Evolutionary conservation across 2,888 invertebrate genomes (phyloP), one percentile per base, ranked within the genome.

Genomic region (Lypha dubia): DNA sequence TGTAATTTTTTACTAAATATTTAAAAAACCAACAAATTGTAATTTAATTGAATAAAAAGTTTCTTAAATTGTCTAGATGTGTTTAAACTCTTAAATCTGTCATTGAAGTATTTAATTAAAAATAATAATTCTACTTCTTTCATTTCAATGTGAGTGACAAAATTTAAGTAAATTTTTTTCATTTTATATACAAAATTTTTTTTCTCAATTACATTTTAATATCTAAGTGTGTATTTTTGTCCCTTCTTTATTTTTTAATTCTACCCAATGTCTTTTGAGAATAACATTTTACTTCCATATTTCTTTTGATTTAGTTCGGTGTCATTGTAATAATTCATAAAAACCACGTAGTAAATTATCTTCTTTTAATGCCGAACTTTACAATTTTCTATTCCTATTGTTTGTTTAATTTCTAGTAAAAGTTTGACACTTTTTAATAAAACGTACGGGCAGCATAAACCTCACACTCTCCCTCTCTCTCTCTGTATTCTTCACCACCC

Each of bases 291-390:
- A 1, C 9, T 41, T 22, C n/a, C n/a, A n/a, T n/a, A 76, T 70
- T 62, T 51, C 15, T 28, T 46, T 46, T 49, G 8, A 13, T 35
- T 20, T 58, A 13, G 11, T 13, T 65, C n/a, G 8, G 9, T 41
- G 22, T 60, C 22, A 24, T 44, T n/a, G 68, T 8, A 74, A 84
- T 84, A 84, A 81, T 81, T 84, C 80, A 84, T 71, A 63, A 62
- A 63, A 80, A 74, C 84, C 80, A 77, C 77, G 51, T 38, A 74
- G 68, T 84, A 81, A 81, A 65, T 81, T 81, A 49, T 28, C 38
- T n/a, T 32, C n/a, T 5, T n/a, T 13, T 28, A 3, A 46, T 70
- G 63, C 63, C 15, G n/a, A n/a, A 49, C 28, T 32, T 32, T 9
- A 28, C 51, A 11, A n/a, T n/a, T n/a, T 28, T 56, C 20, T 9